phyloP scores from a whole-genome alignment of 2,888 invertebrate species.

The Eustalomyia histrio region DNA sequence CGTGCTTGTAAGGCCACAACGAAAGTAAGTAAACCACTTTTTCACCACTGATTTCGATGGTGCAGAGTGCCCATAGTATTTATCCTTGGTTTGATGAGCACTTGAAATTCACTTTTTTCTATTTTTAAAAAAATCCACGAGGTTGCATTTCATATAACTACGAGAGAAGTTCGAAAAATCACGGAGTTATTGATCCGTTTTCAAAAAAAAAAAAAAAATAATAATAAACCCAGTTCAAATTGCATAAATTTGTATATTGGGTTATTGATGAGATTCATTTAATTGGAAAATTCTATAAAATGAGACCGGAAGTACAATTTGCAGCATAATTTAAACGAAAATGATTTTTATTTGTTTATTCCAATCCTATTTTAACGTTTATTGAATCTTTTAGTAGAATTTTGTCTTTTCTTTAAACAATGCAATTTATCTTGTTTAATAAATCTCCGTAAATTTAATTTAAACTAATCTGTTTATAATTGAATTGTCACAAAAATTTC shows the following conservation, averaged over 20 bases:
- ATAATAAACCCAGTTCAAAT: not conserved
- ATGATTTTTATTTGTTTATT: conserved; percentile 42
- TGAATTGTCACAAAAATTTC: conserved; percentile 60
- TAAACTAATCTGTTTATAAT: conserved; percentile 60
- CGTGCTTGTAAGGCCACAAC: no score
- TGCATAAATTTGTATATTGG: conserved; percentile 7
- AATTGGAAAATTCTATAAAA: conserved; percentile 13
- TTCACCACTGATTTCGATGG: no score
- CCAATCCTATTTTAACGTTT: conserved; percentile 28
- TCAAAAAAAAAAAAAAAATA: no score
- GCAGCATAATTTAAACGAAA: not conserved
- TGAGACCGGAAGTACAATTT: conserved; percentile 53
- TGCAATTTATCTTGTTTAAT: conserved; percentile 23
- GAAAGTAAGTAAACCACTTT: no score
- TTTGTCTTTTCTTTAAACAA: conserved; percentile 28
- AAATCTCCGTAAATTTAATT: conserved; percentile 56
- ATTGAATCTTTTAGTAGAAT: conserved; percentile 33
- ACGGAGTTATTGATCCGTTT: no score
- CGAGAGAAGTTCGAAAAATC: no score
- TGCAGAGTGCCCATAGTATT: no score
- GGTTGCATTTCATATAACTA: no score
- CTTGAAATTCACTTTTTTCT: no score
- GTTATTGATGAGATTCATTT: conserved; percentile 6
- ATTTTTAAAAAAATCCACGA: no score
- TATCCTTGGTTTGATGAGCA: no score